A percentile compares a stretch with the other conserved stretches of the same genome.
Evolutionary conservation across 2,797 vertebrate genomes (phyloP).

Genomic region (Xerus rutilus): DNA sequence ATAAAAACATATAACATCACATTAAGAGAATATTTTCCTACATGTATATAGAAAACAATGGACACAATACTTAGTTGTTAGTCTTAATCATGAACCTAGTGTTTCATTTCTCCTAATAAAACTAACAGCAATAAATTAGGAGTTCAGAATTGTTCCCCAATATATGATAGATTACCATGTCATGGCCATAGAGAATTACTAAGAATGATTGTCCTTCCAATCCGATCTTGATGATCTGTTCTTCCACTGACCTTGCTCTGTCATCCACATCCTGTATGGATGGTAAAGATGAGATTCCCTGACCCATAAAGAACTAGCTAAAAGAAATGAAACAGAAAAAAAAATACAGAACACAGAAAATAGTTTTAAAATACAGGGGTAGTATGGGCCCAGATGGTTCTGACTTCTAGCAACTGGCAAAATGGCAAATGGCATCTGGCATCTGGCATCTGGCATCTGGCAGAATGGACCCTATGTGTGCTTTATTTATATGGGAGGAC

Average conservation of each 20-base stretch:
- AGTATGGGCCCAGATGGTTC: too few relatives aligned
- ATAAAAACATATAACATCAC: background rate
- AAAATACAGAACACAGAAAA: too few relatives aligned
- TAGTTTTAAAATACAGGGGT: too few relatives aligned
- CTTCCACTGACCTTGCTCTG: background rate
- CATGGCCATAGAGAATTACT: background rate
- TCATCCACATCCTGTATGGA: too few relatives aligned
- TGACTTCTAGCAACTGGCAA: too few relatives aligned
- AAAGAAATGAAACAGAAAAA: too few relatives aligned
- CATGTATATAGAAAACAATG: background rate
- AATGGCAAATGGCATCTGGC: too few relatives aligned
- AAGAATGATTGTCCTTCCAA: background rate
- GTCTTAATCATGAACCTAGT: background rate
- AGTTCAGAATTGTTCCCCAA: background rate
- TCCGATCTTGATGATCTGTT: background rate
- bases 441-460: too few relatives aligned
- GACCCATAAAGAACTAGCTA: too few relatives aligned
- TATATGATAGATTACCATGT: background rate
- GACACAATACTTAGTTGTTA: background rate
- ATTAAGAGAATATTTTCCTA: constrained; percentile 16
- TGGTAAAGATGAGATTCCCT: too few relatives aligned
- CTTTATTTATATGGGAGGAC: too few relatives aligned
- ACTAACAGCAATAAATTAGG: background rate
- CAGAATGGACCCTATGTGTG: too few relatives aligned
- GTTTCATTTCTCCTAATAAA: background rate